Percentiles rank a stretch among this genome's conserved stretches.
Evolutionary conservation across 1,140 invertebrate species (phyloP).

Genomic region (Phymorhynchus buccinoides): DNA sequence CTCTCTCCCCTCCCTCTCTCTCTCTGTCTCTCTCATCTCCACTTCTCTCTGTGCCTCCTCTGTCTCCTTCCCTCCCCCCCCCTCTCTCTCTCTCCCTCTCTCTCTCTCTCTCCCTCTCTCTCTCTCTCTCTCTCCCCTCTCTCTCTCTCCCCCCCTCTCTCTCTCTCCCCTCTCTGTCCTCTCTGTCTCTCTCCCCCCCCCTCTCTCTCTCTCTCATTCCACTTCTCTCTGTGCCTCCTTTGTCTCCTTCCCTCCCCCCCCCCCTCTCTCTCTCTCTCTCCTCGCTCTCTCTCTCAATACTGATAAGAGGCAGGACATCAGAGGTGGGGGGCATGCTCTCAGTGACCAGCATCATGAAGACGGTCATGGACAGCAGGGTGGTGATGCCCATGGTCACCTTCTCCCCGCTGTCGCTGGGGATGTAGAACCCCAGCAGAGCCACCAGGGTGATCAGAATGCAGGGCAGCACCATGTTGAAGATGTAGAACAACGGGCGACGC

Average conservation of each 20-base stretch:
- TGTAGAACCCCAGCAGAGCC: conserved; percentile 88
- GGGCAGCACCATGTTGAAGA: conserved; percentile 86
- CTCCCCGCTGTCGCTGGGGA: conserved; percentile 85
- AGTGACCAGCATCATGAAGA: conserved; percentile 72
- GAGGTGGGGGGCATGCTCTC: conserved; percentile 72
- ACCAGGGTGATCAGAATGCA: conserved; percentile 89
- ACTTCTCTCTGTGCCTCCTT: neutral
- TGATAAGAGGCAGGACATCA: conserved; percentile 69
- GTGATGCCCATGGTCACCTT: conserved; percentile 73
- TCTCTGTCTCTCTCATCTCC: conserved; percentile 1
- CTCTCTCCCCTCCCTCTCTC: conserved; percentile 2
- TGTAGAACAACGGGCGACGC: conserved; percentile 89
- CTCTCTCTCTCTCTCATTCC: too few relatives aligned
- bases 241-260: neutral
- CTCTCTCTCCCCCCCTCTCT: neutral
- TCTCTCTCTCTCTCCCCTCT: too few relatives aligned
- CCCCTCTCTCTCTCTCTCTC: too few relatives aligned
- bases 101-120: too few relatives aligned
- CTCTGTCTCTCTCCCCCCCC: neutral
- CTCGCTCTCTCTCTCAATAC: conserved; percentile 53
- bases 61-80: neutral
- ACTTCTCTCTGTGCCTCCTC: neutral
- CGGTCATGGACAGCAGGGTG: conserved; percentile 71
- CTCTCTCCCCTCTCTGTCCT: conserved; percentile 1
- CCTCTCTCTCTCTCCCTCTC: too few relatives aligned